Evolutionary conservation across 2,888 invertebrate species (phyloP).

Genomic region (Criorhina ranunculi): DNA sequence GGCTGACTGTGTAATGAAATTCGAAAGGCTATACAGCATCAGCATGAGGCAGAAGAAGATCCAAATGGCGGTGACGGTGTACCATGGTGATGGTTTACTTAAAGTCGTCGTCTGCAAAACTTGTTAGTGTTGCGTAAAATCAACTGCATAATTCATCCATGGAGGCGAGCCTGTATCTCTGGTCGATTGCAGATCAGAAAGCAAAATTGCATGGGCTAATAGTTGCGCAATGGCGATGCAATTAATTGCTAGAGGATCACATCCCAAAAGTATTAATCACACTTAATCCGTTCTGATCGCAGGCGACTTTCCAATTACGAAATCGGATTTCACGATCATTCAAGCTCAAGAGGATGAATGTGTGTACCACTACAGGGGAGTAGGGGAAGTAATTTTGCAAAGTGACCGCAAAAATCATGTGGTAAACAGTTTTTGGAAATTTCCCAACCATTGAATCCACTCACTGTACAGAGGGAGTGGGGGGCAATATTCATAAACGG

Average conservation of each 20-base stretch:
- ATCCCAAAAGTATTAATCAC: conserved; percentile 42
- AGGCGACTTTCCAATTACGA: conserved; percentile 45
- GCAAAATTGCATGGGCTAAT: conserved; percentile 38
- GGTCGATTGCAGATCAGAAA: conserved; percentile 38
- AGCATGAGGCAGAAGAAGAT: conserved; percentile 47
- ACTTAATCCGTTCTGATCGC: conserved; percentile 36
- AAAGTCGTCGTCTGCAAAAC: conserved; percentile 49
- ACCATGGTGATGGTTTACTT: conserved; percentile 50
- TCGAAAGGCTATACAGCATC: conserved; percentile 62
- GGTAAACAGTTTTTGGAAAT: conserved; percentile 38
- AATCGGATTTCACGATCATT: conserved; percentile 12
- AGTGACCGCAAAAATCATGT: conserved; percentile 55
- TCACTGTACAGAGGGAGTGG: conserved; percentile 25
- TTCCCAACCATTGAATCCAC: conserved; percentile 38
- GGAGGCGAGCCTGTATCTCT: conserved; percentile 18
- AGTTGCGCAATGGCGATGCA: conserved; percentile 42
- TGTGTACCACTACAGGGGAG: neutral
- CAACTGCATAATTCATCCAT: conserved; percentile 33
- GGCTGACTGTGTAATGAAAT: conserved; percentile 45
- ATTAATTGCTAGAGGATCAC: conserved; percentile 21
- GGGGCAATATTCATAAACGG: conserved; percentile 37
- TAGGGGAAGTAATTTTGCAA: conserved; percentile 30
- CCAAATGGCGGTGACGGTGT: conserved; percentile 31
- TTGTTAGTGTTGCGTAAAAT: conserved; percentile 48
- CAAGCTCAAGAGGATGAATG: conserved; percentile 7